Base-by-base conservation (phyloP, 2,797 vertebrate genomes). In the Neosilurus mollespiculum region DNA sequence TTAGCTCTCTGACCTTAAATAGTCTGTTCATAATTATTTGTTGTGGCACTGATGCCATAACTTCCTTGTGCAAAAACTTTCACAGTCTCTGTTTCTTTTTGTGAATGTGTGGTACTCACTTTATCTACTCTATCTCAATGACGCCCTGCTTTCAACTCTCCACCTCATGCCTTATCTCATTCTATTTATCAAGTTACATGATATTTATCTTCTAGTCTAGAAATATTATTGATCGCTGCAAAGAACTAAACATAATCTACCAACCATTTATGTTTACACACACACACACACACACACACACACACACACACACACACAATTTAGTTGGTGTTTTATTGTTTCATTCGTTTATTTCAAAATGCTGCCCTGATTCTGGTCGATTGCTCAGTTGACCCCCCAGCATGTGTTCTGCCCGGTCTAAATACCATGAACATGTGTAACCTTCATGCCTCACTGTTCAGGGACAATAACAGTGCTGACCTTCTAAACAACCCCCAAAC, bases 341-440 rank as follows among this genome's bases (percentile, higher is more conserved):
- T 69, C 16, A 14, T 43, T 34, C 53, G 11, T 16, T 43, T 61
- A 81, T 76, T 84, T 81, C 54, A 84, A 86, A 49, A 71, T 80
- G 61, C 34, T 73, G 61, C 26, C 62, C 69, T 62, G 54, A 20
- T 61, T 61, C 56, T 77, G 30, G 20, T n/a, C 26, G 75, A 26
- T 34, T 9, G 43, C 11, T 61, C 30, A 9, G 56, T 20, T 85
- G 81, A 76, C 49, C 61, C 51, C 67, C 53, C 72, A 59, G 5
- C 6, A 24, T 75, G 71, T 73, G 15, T 72, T 26, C 53, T 24
- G 9, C 75, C 69, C 66, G 75, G 61, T 78, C 73, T 82, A 90
- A 86, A 83, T 81, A 54, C 87, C 86, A 90, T 90, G 90, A 91
- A 92, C 91, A 92, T 91, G 88, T 89, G 91, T 91, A 88, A 92